A percentile compares a stretch with the other conserved stretches of the same genome.
Evolutionary conservation across 2,888 invertebrate species (phyloP).

Genomic region (Epirrita christyi): DNA sequence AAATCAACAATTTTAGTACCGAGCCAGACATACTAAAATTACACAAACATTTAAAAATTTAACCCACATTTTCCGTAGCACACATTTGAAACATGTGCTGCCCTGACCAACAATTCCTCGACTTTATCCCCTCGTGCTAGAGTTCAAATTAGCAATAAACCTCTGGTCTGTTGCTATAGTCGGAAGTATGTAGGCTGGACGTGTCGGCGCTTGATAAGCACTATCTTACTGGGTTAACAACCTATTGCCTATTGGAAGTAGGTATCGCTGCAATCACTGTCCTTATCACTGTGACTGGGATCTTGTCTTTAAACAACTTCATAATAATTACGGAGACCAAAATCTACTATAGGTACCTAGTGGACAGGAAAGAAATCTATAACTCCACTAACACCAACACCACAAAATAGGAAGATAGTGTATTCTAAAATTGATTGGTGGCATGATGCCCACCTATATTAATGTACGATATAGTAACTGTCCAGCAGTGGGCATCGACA

Average conservation of each 20-base stretch:
- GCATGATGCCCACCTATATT: too few relatives aligned
- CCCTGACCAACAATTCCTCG: slow-evolving; percentile 6
- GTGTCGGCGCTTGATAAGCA: slow-evolving; percentile 68
- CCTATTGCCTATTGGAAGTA: slow-evolving; percentile 69
- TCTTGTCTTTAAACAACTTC: slow-evolving; percentile 51
- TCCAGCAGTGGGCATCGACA: too few relatives aligned
- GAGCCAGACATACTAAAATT: slow-evolving; percentile 6
- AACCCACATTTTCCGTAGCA: slow-evolving; percentile 31
- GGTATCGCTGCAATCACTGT: slow-evolving; percentile 68
- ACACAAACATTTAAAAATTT: slow-evolving; percentile 25
- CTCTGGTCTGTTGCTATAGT: slow-evolving; percentile 18
- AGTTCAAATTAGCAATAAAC: slow-evolving; percentile 24
- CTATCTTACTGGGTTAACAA: slow-evolving; percentile 82
- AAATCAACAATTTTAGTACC: background rate
- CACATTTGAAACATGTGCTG: slow-evolving; percentile 31
- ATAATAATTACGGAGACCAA: background rate
- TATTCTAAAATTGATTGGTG: too few relatives aligned
- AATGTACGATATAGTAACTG: too few relatives aligned
- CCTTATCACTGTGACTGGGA: slow-evolving; percentile 58
- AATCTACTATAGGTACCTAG: too few relatives aligned
- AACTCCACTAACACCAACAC: too few relatives aligned
- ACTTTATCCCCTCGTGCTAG: slow-evolving; percentile 23
- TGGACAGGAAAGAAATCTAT: too few relatives aligned
- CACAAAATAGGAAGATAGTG: too few relatives aligned
- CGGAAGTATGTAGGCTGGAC: slow-evolving; percentile 81